Percentiles rank a stretch among this genome's conserved stretches.
Conservation (phyloP, 2,797 vertebrate species). For the Gallinago nigripennis region DNA sequence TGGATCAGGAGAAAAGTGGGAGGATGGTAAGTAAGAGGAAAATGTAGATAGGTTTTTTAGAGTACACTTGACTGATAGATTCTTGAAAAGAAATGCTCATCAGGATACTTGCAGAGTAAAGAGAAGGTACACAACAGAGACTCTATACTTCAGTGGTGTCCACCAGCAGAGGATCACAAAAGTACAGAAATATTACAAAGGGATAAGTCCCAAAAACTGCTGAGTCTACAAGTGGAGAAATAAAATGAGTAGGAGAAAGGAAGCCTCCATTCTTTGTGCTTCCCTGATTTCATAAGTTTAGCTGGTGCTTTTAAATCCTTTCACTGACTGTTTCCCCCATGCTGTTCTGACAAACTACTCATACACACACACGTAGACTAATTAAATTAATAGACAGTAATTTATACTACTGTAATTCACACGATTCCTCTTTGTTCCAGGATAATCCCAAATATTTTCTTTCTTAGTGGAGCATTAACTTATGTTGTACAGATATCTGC, state of each 20-base stretch:
- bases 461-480: not conserved
- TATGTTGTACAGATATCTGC: not conserved
- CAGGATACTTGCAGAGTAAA: not conserved
- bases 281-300: not conserved
- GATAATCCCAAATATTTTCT: slow-evolving; percentile 8
- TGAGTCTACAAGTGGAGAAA: not conserved
- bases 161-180: not conserved
- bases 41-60: not conserved
- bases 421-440: not conserved
- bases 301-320: not conserved
- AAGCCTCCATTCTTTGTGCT: not conserved
- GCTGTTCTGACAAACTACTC: not conserved
- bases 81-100: not conserved
- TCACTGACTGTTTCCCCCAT: not conserved
- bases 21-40: not conserved
- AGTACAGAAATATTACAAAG: not conserved
- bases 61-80: not conserved
- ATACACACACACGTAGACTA: not conserved
- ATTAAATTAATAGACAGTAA: not conserved
- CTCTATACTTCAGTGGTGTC: not conserved
- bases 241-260: not conserved
- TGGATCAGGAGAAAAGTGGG: not conserved
- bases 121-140: not conserved
- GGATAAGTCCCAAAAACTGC: not conserved
- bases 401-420: not conserved